A percentile compares a stretch with the other conserved stretches of the same genome.
These are phyloP conservation scores for Carcharodon carcharias DNA, from an alignment of 2,797 vertebrate genomes.

Conservation along the genomic window DNA sequence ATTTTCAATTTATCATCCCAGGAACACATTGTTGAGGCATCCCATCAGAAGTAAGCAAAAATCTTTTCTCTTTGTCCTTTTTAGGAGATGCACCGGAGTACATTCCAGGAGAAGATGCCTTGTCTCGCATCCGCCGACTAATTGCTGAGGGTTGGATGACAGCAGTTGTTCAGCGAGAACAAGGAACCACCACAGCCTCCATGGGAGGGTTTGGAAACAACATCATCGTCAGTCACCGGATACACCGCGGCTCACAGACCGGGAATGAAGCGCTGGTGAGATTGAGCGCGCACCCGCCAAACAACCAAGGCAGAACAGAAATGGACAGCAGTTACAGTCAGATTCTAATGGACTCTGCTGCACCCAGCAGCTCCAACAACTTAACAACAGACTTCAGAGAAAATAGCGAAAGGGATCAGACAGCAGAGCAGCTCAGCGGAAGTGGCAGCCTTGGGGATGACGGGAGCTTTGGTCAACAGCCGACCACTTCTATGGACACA, in stretches of 20 bases:
- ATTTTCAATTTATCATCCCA: neutral
- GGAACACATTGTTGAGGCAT: too few species aligned
- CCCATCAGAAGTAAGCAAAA: conserved; percentile 18
- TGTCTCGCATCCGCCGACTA: conserved; percentile 87
- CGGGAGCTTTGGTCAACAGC: conserved; percentile 41
- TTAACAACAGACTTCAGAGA: conserved; percentile 15
- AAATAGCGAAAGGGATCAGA: conserved; percentile 47
- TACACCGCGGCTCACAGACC: conserved; percentile 94
- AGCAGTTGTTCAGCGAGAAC: conserved; percentile 91
- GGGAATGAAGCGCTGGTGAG: conserved; percentile 53
- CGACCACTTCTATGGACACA: conserved; percentile 53
- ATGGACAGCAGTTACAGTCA: conserved; percentile 22
- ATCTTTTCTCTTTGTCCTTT: conserved; percentile 43
- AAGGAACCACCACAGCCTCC: conserved; percentile 97
- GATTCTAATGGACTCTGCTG: conserved; percentile 21
- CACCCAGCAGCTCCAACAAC: conserved; percentile 19
- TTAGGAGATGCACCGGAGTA: conserved; percentile 69
- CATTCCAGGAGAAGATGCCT: conserved; percentile 73
- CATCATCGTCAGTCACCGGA: conserved; percentile 95
- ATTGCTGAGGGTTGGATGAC: conserved; percentile 97
- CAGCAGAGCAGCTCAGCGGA: conserved; percentile 51
- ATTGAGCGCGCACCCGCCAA: neutral
- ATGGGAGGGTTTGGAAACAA: conserved; percentile 98
- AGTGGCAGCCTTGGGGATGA: conserved; percentile 48
- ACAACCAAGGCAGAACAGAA: neutral